Conservation (phyloP, 2,113 vertebrate genomes). For the Stictonetta naevosa region DNA sequence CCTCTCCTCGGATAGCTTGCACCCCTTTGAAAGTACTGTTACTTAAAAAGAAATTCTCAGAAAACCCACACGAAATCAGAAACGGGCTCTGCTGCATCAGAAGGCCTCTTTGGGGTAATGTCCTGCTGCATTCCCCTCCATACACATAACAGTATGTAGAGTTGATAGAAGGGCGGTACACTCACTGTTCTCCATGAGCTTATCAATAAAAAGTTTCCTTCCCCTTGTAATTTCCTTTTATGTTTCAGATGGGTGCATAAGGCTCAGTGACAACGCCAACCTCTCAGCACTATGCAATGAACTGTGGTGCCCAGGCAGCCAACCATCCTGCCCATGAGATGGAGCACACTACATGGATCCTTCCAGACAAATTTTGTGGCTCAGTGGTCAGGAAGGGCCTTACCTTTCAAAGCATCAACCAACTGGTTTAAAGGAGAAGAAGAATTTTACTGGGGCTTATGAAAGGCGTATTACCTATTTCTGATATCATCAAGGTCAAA, state of each 20-base stretch:
- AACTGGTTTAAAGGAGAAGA: neutral
- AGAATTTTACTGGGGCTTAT: neutral
- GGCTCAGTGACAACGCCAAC: neutral
- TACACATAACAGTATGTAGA: neutral
- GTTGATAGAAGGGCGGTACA: neutral
- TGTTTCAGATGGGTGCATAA: neutral
- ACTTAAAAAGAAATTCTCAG: neutral
- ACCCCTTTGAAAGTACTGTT: neutral
- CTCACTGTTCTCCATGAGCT: neutral
- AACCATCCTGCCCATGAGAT: neutral
- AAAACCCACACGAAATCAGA: neutral
- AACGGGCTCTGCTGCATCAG: neutral
- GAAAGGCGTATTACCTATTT: neutral
- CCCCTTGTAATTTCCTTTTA: neutral
- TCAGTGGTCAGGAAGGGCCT: neutral
- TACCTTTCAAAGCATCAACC: fast-evolving
- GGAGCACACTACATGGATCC: neutral
- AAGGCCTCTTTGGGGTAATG: fast-evolving
- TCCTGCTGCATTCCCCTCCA: neutral
- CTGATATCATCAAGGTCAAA: neutral
- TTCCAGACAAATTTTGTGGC: neutral
- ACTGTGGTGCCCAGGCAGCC: neutral
- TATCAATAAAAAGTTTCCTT: neutral
- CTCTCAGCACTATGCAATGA: neutral
- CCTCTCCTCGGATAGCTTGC: neutral